A percentile compares a stretch with the other conserved stretches of the same genome.
Evolutionary conservation across 1,140 invertebrate genomes (phyloP).

Genomic region (Apis laboriosa): DNA sequence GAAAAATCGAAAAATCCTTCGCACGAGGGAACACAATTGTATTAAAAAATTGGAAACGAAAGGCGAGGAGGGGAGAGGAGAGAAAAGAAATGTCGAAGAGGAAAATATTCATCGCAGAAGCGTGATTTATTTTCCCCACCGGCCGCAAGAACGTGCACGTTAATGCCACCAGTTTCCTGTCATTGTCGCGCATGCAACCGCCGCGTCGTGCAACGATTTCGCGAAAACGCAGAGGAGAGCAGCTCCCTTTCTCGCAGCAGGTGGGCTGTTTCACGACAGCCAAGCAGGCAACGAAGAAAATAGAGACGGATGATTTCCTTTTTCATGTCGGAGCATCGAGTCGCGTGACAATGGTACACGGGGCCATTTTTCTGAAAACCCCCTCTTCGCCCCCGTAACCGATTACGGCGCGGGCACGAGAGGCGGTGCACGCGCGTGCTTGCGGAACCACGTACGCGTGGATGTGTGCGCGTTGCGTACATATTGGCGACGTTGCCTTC

Average conservation of each 20-base stretch:
- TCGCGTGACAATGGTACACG: constrained; percentile 56
- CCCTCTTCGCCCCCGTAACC: constrained; percentile 36
- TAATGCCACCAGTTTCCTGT: not conserved
- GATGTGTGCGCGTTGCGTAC: constrained; percentile 28
- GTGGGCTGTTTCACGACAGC: constrained; percentile 12
- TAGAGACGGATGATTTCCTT: constrained; percentile 68
- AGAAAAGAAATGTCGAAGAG: no score
- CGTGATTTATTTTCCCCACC: not conserved
- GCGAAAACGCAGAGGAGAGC: not conserved
- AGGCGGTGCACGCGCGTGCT: constrained; percentile 35
- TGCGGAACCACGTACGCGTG: not conserved
- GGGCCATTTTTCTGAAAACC: constrained; percentile 45
- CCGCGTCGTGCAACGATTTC: not conserved
- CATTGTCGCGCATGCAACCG: constrained; percentile 13
- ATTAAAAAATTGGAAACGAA: not conserved
- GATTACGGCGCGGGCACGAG: constrained; percentile 58
- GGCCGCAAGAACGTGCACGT: not conserved
- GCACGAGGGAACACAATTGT: not conserved
- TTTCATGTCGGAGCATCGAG: constrained; percentile 45
- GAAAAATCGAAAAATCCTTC: not conserved
- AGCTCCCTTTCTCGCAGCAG: not conserved
- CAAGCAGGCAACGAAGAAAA: constrained; percentile 59
- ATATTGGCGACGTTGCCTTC: constrained; percentile 46
- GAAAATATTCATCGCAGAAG: not conserved
- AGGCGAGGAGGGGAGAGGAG: not conserved